phyloP scores from a whole-genome alignment of 1,140 invertebrate species.

The Anastrepha ludens region DNA sequence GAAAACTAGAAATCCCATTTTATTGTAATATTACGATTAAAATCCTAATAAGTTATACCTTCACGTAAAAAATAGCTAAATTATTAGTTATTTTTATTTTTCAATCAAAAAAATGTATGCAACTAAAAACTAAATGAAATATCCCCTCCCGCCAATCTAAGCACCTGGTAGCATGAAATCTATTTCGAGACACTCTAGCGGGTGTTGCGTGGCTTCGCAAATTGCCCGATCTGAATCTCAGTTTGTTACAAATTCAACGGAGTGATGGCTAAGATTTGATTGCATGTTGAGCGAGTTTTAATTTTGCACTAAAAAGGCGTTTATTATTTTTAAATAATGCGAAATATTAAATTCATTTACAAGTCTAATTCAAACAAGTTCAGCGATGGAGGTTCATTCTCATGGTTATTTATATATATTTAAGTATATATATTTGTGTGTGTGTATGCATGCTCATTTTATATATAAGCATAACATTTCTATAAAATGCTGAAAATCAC shows the following conservation, averaged over 20 bases:
- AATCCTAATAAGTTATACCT: too few species aligned
- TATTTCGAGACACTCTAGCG: background rate
- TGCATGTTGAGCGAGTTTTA: slow-evolving; percentile 32
- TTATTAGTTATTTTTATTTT: too few species aligned
- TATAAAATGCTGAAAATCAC: too few species aligned
- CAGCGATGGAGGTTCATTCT: background rate
- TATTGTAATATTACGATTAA: too few species aligned
- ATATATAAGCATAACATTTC: too few species aligned
- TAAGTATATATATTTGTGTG: background rate
- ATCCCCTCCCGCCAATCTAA: too few species aligned
- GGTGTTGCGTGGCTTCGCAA: background rate
- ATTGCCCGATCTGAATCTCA: slow-evolving; percentile 27
- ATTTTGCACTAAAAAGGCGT: slow-evolving; percentile 46
- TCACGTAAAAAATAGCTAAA: too few species aligned
- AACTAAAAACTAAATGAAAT: too few species aligned
- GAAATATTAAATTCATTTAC: slow-evolving; percentile 27
- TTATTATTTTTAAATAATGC: slow-evolving; percentile 15
- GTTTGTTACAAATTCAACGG: background rate
- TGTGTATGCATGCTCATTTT: background rate
- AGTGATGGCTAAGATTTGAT: background rate
- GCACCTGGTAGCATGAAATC: background rate
- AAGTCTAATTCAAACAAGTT: background rate
- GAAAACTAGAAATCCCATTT: too few species aligned
- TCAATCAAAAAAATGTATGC: too few species aligned
- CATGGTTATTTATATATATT: background rate